phyloP scores from a whole-genome alignment of 2,888 invertebrate genomes.

The Diogma glabrata region DNA sequence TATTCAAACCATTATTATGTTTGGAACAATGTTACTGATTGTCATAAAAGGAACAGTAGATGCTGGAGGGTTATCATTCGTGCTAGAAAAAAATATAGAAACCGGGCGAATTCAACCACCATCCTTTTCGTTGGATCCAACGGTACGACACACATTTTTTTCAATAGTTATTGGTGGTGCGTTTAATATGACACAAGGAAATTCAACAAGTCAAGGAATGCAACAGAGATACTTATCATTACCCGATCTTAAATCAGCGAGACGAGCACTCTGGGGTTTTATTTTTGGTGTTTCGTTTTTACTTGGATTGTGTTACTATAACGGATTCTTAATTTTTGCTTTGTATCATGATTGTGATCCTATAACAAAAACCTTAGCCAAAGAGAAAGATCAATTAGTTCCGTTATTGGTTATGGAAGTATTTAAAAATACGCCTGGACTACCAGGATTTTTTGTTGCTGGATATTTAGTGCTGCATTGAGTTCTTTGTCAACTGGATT shows the following conservation, averaged over 20 bases:
- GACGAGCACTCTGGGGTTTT: conserved; percentile 54
- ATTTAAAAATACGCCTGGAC: conserved; percentile 60
- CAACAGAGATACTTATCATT: conserved; percentile 72
- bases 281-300: conserved; percentile 41
- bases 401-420: conserved; percentile 81
- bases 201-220: conserved; percentile 73
- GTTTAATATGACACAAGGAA: conserved; percentile 63
- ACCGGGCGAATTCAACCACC: conserved; percentile 60
- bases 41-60: conserved; percentile 62
- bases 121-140: conserved; percentile 51
- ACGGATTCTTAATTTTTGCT: conserved; percentile 61
- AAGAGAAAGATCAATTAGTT: conserved; percentile 67
- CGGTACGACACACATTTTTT: conserved; percentile 67
- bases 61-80: conserved; percentile 54
- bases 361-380: conserved; percentile 61
- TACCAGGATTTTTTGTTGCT: conserved; percentile 80
- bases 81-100: conserved; percentile 52
- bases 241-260: conserved; percentile 55
- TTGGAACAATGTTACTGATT: conserved; percentile 59
- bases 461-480: conserved; percentile 83
- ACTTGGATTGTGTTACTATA: conserved; percentile 37
- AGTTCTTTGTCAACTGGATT: conserved; percentile 71
- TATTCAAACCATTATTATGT: conserved; percentile 65
- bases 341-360: conserved; percentile 68
- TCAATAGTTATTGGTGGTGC: conserved; percentile 62